Evolutionary conservation across 2,888 invertebrate genomes (phyloP).

Genomic region (Acheta domesticus): DNA sequence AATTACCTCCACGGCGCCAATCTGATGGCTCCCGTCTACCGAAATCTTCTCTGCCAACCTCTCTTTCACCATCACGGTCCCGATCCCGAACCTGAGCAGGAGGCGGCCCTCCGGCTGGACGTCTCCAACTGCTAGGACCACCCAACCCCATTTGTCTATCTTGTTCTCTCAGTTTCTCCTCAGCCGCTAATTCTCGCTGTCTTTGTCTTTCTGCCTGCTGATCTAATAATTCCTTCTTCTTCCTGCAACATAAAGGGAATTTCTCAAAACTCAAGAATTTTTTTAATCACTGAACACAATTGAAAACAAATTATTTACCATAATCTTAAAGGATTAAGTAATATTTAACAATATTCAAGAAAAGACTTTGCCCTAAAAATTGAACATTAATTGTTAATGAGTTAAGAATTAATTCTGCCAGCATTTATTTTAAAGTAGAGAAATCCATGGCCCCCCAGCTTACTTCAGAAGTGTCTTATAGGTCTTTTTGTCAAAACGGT

Average conservation of each 20-base stretch:
- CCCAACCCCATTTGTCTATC: slow-evolving; percentile 37
- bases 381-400: no score
- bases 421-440: no score
- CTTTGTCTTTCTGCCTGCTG: slow-evolving; percentile 62
- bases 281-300: no score
- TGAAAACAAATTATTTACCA: no score
- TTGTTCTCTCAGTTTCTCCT: slow-evolving; percentile 47
- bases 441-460: no score
- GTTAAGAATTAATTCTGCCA: no score
- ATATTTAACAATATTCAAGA: not conserved
- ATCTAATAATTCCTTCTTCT: slow-evolving; percentile 64
- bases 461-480: no score
- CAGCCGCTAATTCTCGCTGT: slow-evolving; percentile 68
- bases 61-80: slow-evolving; percentile 37
- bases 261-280: not conserved
- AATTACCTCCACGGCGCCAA: not conserved
- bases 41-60: slow-evolving; percentile 26
- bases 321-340: not conserved
- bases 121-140: slow-evolving; percentile 19
- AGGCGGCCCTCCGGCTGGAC: slow-evolving; percentile 19
- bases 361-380: no score
- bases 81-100: slow-evolving; percentile 30
- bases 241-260: slow-evolving; percentile 47
- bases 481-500: no score
- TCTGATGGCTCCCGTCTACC: not conserved